These are phyloP conservation scores for Sclerodermus sp. DNA, from an alignment of 2,888 invertebrate genomes.

Conservation along the genomic window DNA sequence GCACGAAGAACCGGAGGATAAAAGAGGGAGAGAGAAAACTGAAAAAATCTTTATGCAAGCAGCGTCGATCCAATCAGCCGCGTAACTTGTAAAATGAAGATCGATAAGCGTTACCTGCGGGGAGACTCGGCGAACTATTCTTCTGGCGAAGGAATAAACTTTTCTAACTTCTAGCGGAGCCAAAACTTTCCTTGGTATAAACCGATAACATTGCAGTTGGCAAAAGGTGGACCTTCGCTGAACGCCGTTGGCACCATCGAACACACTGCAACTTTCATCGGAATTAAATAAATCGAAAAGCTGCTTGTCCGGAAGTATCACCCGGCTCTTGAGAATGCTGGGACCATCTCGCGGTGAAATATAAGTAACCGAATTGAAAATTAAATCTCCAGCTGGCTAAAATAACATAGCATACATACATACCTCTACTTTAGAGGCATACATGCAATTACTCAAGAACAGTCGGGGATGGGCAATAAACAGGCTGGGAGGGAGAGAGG, in stretches of 20 bases:
- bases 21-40: too few relatives aligned
- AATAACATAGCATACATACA: too few relatives aligned
- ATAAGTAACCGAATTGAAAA: too few relatives aligned
- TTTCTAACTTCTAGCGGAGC: conserved; percentile 6
- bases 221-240: conserved; percentile 11
- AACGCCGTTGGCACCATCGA: conserved; percentile 2
- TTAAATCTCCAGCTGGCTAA: too few relatives aligned
- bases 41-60: not conserved
- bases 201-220: conserved; percentile 24
- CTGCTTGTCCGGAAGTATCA: conserved; percentile 9
- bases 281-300: conserved; percentile 11
- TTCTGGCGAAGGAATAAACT: conserved; percentile 12
- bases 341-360: too few relatives aligned
- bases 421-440: too few relatives aligned
- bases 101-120: conserved; percentile 15
- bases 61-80: conserved; percentile 1
- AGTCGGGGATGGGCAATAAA: too few relatives aligned
- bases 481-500: too few relatives aligned
- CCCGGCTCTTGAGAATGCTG: too few relatives aligned
- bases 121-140: conserved; percentile 8
- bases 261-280: conserved; percentile 4
- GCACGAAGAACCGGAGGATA: too few relatives aligned
- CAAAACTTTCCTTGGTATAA: conserved; percentile 14
- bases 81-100: conserved; percentile 15
- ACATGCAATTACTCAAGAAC: too few relatives aligned